Evolutionary conservation across 2,113 vertebrate genomes (phyloP).

Genomic region (Phylloscopus whistleri): DNA sequence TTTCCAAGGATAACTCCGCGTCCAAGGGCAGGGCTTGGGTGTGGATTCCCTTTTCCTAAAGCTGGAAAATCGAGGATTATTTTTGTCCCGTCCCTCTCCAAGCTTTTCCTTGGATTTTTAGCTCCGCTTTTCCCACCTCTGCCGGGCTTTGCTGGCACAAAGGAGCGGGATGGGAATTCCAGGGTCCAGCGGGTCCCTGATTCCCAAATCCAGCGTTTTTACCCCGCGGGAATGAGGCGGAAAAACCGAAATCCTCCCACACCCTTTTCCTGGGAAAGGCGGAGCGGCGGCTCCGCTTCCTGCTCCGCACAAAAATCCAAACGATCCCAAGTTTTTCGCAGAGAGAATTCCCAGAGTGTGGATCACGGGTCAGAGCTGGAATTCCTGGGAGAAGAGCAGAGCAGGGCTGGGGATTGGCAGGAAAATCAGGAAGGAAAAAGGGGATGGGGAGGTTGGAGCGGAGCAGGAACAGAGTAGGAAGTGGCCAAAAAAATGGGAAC

Average conservation of each 20-base stretch:
- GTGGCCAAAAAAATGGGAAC: neutral
- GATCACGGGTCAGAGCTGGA: neutral
- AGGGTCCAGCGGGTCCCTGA: neutral
- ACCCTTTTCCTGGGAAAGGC: neutral
- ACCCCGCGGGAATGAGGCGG: accelerated
- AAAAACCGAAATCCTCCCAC: neutral
- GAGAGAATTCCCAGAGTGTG: neutral
- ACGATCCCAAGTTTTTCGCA: neutral
- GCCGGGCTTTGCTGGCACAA: neutral
- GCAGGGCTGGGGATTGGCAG: neutral
- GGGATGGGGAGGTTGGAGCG: neutral
- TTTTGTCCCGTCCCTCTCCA: neutral
- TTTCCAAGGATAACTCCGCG: neutral
- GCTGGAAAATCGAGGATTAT: neutral
- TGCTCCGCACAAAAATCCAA: neutral
- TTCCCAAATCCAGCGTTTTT: neutral
- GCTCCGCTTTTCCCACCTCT: neutral
- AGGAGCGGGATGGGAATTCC: neutral
- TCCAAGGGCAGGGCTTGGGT: neutral
- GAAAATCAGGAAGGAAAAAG: neutral
- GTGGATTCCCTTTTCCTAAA: neutral
- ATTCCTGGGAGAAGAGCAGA: neutral
- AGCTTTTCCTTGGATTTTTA: neutral
- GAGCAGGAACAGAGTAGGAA: neutral
- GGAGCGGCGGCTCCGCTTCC: neutral